Base-by-base conservation (phyloP, 1,140 invertebrate species). In the Archivesica marissinica region DNA sequence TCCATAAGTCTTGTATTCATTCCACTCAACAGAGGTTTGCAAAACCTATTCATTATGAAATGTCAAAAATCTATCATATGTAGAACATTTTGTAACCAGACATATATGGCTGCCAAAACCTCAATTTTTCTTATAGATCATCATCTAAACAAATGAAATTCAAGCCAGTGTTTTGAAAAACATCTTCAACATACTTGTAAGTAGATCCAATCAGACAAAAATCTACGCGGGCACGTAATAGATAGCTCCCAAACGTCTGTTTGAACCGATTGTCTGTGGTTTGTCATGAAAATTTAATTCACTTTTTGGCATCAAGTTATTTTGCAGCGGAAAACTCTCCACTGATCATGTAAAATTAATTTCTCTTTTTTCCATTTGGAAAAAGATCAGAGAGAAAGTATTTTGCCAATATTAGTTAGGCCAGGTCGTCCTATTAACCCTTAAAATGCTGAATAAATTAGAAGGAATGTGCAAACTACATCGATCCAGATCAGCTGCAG, bases 261-360 rank as follows among this genome's bases (percentile, higher is more conserved):
- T 72, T 72, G 41, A 47, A 33, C 41, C 39, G 0, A 72, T 52
- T 28, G 41, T 50, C 41, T 72, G 68, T 33, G 39, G 28, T 25
- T n/a, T 23, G 38, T 50, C 68, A 72, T 72, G 68, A 72, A 72
- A 72, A 72, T 72, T 72, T 72, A 72, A 72, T 72, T 72, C 68
- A 41, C 41, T 72, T 72, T 72, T 72, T 72, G 68, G 68, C 68
- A 72, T 72, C 41, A 17, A 72, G 68, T 72, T 72, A 72, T 72
- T n/a, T 50, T 25, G 39, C 68, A 47, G 25, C 33, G 39, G 33
- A 72, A 72, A 72, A 28, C 33, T 44, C 0, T 15, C 20, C 11
- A 41, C 50, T 72, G 41, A 33, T 47, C 41, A 47, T 9, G 41
- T 50, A 72, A 72, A 72, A 72, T 72, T 47, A 72, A 72, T 72